phyloP scores from a whole-genome alignment of 1,140 invertebrate genomes.

The Eurosta solidaginis region DNA sequence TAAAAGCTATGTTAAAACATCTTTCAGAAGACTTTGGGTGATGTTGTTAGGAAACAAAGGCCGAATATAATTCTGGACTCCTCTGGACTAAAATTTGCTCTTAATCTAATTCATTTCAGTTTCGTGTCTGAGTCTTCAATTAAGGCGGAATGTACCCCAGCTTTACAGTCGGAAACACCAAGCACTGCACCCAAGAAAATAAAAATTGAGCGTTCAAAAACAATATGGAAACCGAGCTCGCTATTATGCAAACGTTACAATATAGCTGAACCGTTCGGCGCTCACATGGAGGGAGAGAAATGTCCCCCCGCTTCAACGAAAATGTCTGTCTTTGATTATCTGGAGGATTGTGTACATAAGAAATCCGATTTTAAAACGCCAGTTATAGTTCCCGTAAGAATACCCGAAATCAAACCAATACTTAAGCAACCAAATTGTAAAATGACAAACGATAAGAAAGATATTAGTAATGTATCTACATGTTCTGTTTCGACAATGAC shows the following conservation, averaged over 20 bases:
- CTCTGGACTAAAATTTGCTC: no score
- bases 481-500: not conserved
- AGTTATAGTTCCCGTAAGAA: constrained; percentile 49
- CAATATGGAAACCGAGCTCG: constrained; percentile 83
- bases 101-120: constrained; percentile 35
- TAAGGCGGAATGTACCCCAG: constrained; percentile 33
- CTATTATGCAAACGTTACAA: constrained; percentile 94
- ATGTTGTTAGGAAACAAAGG: no score
- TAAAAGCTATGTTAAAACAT: no score
- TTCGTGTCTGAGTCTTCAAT: constrained; percentile 44
- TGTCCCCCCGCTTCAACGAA: constrained; percentile 63
- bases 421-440: not conserved
- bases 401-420: constrained; percentile 39
- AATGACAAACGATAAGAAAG: not conserved
- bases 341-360: constrained; percentile 66
- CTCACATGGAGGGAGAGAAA: constrained; percentile 48
- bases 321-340: constrained; percentile 77
- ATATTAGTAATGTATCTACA: not conserved
- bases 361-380: constrained; percentile 63
- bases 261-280: constrained; percentile 81
- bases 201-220: constrained; percentile 61
- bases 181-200: constrained; percentile 37
- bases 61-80: no score
- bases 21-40: no score
- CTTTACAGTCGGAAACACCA: not conserved